Conservation (phyloP, 2,888 invertebrate genomes). For the Brassicogethes aeneus region DNA sequence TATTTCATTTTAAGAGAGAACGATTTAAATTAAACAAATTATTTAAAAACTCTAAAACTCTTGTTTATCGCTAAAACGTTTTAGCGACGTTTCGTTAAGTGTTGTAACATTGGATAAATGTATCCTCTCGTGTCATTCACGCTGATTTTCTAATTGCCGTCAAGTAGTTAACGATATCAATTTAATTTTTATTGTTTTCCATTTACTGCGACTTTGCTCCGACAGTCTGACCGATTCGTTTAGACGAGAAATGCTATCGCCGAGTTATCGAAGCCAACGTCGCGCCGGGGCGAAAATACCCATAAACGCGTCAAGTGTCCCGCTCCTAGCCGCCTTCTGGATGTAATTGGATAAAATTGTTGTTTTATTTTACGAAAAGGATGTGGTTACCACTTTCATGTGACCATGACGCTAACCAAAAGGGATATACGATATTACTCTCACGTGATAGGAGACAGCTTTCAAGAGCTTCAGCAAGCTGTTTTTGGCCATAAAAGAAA, state of each 20-base stretch:
- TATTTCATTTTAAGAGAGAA: no score
- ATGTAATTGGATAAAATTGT: no score
- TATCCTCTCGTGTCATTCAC: not conserved
- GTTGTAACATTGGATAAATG: no score
- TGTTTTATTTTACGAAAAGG: no score
- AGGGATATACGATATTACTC: conserved; percentile 17
- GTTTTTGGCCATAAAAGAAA: conserved; percentile 17
- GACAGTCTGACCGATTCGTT: not conserved
- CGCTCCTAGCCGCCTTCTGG: no score
- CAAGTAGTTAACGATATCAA: not conserved
- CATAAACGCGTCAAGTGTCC: not conserved
- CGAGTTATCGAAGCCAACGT: no score
- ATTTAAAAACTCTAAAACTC: no score
- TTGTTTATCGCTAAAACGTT: no score
- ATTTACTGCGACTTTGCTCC: not conserved
- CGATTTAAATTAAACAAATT: no score
- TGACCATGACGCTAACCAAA: conserved; percentile 18
- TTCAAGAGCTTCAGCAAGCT: conserved; percentile 31
- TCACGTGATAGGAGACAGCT: conserved; percentile 24
- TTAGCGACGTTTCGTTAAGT: no score
- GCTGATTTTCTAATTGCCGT: not conserved
- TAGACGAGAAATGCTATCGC: no score
- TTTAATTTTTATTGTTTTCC: not conserved
- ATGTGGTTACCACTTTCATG: no score
- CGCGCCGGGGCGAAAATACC: not conserved